Conservation (phyloP, 1,140 invertebrate species). For the Heliconius hewitsoni region DNA sequence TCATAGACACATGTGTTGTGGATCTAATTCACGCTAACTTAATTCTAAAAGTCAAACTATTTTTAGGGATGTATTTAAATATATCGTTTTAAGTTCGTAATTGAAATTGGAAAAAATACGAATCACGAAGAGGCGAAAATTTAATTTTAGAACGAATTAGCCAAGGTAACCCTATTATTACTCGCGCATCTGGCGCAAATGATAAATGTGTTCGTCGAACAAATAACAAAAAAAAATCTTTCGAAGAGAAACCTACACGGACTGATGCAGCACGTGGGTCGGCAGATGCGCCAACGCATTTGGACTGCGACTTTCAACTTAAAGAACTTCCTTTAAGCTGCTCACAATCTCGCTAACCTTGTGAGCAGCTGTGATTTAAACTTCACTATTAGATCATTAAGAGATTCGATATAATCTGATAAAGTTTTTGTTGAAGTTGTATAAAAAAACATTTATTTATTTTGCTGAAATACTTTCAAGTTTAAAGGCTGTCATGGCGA, state of each 20-base stretch:
- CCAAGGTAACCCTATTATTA: slow-evolving; percentile 64
- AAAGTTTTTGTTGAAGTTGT: not conserved
- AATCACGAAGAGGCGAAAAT: slow-evolving; percentile 54
- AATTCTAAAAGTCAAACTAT: not conserved
- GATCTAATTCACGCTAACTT: slow-evolving; percentile 54
- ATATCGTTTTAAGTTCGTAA: slow-evolving; percentile 16
- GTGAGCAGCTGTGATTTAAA: slow-evolving; percentile 62
- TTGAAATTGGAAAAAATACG: slow-evolving; percentile 20
- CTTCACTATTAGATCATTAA: slow-evolving; percentile 59
- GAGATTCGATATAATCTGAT: not conserved
- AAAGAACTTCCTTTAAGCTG: slow-evolving; percentile 52
- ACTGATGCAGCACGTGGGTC: slow-evolving; percentile 74
- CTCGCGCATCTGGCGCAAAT: slow-evolving; percentile 70
- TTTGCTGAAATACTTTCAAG: slow-evolving; percentile 25
- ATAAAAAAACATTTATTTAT: not conserved
- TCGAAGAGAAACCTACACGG: slow-evolving; percentile 66
- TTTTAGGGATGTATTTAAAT: not conserved
- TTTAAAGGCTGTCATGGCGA: not conserved
- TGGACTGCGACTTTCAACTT: slow-evolving; percentile 50
- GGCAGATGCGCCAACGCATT: slow-evolving; percentile 73
- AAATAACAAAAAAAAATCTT: slow-evolving; percentile 60
- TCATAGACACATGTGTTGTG: slow-evolving; percentile 60
- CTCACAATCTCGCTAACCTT: slow-evolving; percentile 58
- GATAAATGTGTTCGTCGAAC: slow-evolving; percentile 66
- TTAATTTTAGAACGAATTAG: slow-evolving; percentile 72